Base-by-base conservation (phyloP, 2,888 invertebrate genomes). In the Sympetrum striolatum region DNA sequence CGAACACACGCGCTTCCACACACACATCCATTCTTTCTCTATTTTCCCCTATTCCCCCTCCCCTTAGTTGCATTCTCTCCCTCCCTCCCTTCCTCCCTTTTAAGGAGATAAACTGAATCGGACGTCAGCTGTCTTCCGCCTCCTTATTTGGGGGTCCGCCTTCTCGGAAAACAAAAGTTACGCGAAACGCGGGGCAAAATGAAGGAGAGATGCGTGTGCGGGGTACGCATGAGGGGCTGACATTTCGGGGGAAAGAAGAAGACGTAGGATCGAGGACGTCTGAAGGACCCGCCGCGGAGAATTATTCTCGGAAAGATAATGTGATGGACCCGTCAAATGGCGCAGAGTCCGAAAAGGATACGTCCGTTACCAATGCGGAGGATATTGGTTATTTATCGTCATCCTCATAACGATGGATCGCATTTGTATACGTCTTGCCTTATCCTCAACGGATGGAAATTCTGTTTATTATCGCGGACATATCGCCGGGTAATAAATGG, bases 101-200 rank as follows among this genome's bases (percentile, higher is more conserved):
- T 86, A 86, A 37, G 86, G 86, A 39, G 39, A 60, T 86, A 82
- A 82, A 58, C 82, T 82, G 58, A 82, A 86, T 86, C 86, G 86
- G 86, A 60, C 86, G 86, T 86, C 86, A 86, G 86, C 86, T 86
- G 86, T 86, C 86, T 37, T 14, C 60, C 60, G 22, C 60, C 37
- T 60, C 86, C 86, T 48, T 86, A 86, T 86, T 86, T 86, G 86
- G 86, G 64, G 22, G 86, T 14, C 86, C 86, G 35, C 35, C 82
- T 58, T 82, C 86, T 14, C 60, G 86, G 86, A 86, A 86, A 60
- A 86, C 86, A 86, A 86, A 86, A 86, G 86, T n/a, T 37, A 37
- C 60, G 86, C 86, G 86, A 35, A 60, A 60, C 37, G 86, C 37
- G 86, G n/a, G 39, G 86, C n/a, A 48, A 86, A 86, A 86, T 86